Percentiles rank a stretch among this genome's conserved stretches.
These are phyloP conservation scores for Rotaria sp. DNA, from an alignment of 2,888 invertebrate genomes.

Conservation along the genomic window DNA sequence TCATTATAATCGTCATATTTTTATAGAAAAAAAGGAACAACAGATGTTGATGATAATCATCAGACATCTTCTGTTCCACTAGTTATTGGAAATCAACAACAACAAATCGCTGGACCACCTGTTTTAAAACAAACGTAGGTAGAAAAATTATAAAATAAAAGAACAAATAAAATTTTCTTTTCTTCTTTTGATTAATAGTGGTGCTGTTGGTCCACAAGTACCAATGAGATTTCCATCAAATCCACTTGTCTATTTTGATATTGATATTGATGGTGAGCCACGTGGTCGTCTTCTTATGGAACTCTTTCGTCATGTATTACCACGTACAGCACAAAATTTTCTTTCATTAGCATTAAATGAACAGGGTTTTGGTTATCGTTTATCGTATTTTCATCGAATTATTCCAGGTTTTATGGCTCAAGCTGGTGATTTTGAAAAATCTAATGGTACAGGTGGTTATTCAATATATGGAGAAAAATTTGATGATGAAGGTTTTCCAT, in stretches of 20 bases:
- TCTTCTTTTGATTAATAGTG: background rate
- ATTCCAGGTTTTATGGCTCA: constrained; percentile 41
- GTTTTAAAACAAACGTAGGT: too few species aligned
- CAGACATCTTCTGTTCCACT: too few species aligned
- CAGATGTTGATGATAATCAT: too few species aligned
- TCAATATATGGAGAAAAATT: constrained; percentile 41
- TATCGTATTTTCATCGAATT: constrained; percentile 40
- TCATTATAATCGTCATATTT: background rate
- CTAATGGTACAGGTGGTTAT: constrained; percentile 40
- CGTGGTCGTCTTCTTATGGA: constrained; percentile 37
- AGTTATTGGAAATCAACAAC: too few species aligned
- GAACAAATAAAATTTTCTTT: too few species aligned
- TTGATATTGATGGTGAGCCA: constrained; percentile 36
- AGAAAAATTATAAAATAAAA: too few species aligned
- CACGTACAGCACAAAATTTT: constrained; percentile 40
- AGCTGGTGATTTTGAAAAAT: constrained; percentile 41
- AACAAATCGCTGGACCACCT: too few species aligned
- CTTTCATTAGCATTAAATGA: constrained; percentile 33
- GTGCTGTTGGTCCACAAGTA: background rate
- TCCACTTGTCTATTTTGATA: constrained; percentile 40
- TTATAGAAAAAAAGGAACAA: background rate
- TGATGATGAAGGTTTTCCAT: constrained; percentile 39
- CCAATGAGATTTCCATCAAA: background rate
- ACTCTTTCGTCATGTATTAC: constrained; percentile 31
- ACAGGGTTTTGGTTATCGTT: constrained; percentile 40